Percentiles rank a stretch among this genome's conserved stretches.
Evolutionary conservation across 2,113 vertebrate genomes (phyloP).

Genomic region (Pterocles orientalis): DNA sequence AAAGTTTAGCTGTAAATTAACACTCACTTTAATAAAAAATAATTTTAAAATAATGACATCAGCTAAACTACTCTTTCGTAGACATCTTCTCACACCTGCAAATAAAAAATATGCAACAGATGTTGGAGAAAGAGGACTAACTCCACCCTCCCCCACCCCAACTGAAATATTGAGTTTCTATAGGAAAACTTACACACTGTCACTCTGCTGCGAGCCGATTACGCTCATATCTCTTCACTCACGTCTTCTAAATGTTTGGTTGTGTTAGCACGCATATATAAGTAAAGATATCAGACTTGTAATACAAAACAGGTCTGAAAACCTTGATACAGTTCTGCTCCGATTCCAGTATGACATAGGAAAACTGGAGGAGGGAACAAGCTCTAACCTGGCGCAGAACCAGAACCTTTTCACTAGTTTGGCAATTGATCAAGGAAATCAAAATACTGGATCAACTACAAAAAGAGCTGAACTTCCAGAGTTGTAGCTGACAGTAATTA

Average conservation of each 20-base stretch:
- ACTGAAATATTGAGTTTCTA: neutral
- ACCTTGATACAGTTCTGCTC: constrained; percentile 72
- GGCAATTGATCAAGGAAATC: constrained; percentile 29
- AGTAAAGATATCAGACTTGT: neutral
- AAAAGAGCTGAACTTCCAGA: constrained; percentile 21
- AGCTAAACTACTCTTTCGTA: neutral
- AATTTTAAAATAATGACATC: constrained; percentile 6
- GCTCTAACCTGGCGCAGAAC: constrained; percentile 60
- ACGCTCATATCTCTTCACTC: accelerated
- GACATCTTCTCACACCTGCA: constrained; percentile 36
- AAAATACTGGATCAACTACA: constrained; percentile 54
- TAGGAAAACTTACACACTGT: neutral
- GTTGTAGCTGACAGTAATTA: constrained; percentile 43
- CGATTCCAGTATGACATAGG: constrained; percentile 76
- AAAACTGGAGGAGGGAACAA: constrained; percentile 73
- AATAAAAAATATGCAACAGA: constrained; percentile 17
- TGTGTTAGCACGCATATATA: neutral
- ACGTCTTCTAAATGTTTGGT: neutral
- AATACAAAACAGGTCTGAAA: constrained; percentile 46
- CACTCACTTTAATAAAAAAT: constrained; percentile 28
- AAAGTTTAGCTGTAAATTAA: constrained; percentile 34
- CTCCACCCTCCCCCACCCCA: accelerated
- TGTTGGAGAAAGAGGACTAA: neutral
- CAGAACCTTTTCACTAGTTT: constrained; percentile 42
- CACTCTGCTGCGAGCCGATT: neutral